Evolutionary conservation across 37 sponge, comb jelly and placozoan species (phyloP).

Genomic region (Hormiphora californensis): DNA sequence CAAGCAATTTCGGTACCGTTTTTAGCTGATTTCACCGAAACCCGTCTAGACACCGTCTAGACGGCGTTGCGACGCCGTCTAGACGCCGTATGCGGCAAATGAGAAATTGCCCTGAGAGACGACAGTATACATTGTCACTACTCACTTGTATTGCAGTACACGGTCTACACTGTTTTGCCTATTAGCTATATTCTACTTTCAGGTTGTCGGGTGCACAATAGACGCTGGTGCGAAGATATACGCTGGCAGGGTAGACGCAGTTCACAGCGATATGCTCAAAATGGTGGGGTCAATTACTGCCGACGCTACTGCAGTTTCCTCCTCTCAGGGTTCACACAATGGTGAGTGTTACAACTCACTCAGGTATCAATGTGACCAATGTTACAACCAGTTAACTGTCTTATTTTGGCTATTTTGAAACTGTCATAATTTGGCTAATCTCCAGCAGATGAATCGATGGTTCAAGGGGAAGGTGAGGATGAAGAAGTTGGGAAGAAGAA

Average conservation of each 20-base stretch:
- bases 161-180: too few species aligned
- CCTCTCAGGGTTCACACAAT: not conserved
- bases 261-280: slow-evolving; percentile 83
- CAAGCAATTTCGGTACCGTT: too few species aligned
- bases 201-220: slow-evolving; percentile 94
- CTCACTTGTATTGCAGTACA: too few species aligned
- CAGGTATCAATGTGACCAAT: not conserved
- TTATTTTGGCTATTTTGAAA: too few species aligned
- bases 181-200: too few species aligned
- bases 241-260: slow-evolving; percentile 93
- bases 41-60: too few species aligned
- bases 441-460: not conserved
- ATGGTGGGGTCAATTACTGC: slow-evolving; percentile 70
- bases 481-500: slow-evolving; percentile 19
- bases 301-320: not conserved
- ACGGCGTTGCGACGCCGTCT: too few species aligned
- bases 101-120: too few species aligned
- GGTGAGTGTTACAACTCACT: not conserved
- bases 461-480: not conserved
- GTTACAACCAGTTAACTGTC: too few species aligned
- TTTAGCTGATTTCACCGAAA: too few species aligned
- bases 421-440: not conserved
- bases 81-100: too few species aligned
- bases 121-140: too few species aligned
- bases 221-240: slow-evolving; percentile 99